Evolutionary conservation across 2,113 vertebrate genomes (phyloP).

Genomic region (Myocastor coypus): DNA sequence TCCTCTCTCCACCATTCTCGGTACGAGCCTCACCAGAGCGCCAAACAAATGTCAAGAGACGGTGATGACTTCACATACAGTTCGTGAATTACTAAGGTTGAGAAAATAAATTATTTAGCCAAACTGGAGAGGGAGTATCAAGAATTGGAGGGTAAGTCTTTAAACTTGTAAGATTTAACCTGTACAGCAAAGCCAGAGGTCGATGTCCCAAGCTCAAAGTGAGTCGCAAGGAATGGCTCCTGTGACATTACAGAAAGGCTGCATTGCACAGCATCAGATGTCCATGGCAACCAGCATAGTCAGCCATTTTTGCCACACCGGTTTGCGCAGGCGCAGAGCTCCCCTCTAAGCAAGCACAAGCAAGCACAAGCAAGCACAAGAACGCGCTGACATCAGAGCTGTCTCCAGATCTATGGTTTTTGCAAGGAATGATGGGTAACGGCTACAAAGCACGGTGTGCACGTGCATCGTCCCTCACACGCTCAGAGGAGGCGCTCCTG

Average conservation of each 20-base stretch:
- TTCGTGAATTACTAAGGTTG: background rate
- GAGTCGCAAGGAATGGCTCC: accelerated
- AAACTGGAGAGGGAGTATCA: background rate
- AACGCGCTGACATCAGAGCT: accelerated
- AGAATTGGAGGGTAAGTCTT: background rate
- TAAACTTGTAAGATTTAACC: background rate
- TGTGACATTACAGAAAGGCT: accelerated
- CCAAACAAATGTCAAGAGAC: background rate
- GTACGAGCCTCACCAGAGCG: background rate
- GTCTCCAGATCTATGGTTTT: background rate
- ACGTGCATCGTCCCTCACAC: accelerated
- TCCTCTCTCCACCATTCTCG: no score
- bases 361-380: accelerated
- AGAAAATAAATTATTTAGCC: background rate
- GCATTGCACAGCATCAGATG: accelerated
- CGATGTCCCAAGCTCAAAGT: accelerated
- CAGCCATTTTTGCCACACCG: accelerated
- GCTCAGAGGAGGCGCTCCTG: accelerated
- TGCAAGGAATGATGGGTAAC: background rate
- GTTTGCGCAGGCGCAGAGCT: accelerated
- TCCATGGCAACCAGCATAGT: accelerated
- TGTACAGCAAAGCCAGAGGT: background rate
- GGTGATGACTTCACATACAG: background rate
- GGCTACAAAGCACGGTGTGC: accelerated
- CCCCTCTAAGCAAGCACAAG: accelerated